Base-by-base conservation (phyloP, 2,888 invertebrate genomes). In the Amphipyra tragopoginis region DNA sequence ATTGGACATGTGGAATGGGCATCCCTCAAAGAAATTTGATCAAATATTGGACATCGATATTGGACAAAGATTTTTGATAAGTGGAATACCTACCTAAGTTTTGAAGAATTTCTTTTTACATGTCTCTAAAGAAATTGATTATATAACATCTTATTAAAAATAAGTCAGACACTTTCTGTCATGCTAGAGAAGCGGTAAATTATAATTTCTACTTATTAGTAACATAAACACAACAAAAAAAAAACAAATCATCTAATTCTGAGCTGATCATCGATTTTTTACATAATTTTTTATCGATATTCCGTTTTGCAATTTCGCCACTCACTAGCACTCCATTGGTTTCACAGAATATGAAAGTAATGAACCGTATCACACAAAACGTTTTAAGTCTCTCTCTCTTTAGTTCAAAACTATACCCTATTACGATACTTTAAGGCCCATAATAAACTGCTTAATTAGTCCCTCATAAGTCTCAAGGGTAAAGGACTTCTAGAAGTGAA, bases 301-400 rank as follows among this genome's bases (percentile, higher is more conserved):
- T 49, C 56, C 56, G 61, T 39, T 55, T 44, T 57, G 53, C 53
- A 58, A 59, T 60, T 56, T 62, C 44, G 43, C 57, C 47, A 60
- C 71, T 62, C 57, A 57, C 64, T 65, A 61, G 51, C 39, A 59
- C 65, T 61, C 63, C 52, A 60, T 73, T 68, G 73, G 75, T 84
- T 84, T 84, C 85, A 69, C 81, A 64, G 71, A 82, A 84, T 83
- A 86, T 83, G 86, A 86, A 86, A 86, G 86, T 80, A 65, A 64
- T 70, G 47, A 60, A 49, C 21, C 36, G 29, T 36, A 48, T 47
- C 10, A n/a, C 14, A 33, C 13, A 55, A 61, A 65, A 77, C 15
- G 62, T 39, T 34, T 2, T 47, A 77, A 51, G 47, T 67, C 7
- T 7, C 8, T 21, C 7, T 15, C 14, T 2, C 21, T 33, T 3